Evolutionary conservation across 2,113 vertebrate genomes (phyloP).

Genomic region (Panurus biarmicus): DNA sequence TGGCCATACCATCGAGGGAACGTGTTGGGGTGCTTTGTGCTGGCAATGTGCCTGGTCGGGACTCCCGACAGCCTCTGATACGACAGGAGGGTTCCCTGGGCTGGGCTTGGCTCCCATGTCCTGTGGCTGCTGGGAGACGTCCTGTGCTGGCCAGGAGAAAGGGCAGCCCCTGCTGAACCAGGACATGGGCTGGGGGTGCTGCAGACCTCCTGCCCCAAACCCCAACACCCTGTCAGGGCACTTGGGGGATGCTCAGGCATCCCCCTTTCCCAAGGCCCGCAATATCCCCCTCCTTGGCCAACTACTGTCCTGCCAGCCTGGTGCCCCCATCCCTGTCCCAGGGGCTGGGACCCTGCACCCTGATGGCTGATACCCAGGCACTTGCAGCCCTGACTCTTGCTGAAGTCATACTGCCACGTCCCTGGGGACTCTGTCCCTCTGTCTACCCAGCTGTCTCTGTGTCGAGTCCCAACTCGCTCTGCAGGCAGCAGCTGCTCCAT

Average conservation of each 20-base stretch:
- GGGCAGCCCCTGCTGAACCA: not conserved
- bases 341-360: not conserved
- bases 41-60: not conserved
- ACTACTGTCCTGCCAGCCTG: not conserved
- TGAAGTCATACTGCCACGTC: not conserved
- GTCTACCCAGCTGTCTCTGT: not conserved
- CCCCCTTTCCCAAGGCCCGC: too few relatives aligned
- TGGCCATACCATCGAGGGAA: not conserved
- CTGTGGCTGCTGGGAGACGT: not conserved
- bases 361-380: not conserved
- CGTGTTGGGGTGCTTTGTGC: not conserved
- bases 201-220: not conserved
- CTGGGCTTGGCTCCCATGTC: not conserved
- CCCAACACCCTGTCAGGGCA: not conserved
- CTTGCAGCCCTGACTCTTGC: not conserved
- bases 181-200: not conserved
- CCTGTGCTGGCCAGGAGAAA: not conserved
- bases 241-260: not conserved
- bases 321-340: not conserved
- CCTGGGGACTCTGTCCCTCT: not conserved
- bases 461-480: not conserved
- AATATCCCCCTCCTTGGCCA: not conserved
- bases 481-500: not conserved
- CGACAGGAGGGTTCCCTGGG: not conserved
- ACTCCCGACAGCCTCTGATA: not conserved